Conservation (phyloP, 2,113 vertebrate genomes). For the Charadrius vociferus region DNA sequence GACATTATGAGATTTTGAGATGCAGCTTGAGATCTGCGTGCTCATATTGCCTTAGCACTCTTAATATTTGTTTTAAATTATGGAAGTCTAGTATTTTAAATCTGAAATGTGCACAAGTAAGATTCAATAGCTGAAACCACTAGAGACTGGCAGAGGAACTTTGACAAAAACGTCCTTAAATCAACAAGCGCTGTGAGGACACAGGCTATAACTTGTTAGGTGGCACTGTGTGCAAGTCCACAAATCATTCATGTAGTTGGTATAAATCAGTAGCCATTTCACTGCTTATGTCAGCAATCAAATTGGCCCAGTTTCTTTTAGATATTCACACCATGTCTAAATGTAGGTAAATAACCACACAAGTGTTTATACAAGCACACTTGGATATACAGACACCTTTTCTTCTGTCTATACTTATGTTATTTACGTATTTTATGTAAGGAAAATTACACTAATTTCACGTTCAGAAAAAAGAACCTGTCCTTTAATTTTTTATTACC, state of each 20-base stretch:
- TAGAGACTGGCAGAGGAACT: not conserved
- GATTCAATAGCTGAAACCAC: not conserved
- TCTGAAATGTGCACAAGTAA: not conserved
- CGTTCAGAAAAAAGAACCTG: not conserved
- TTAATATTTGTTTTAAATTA: not conserved
- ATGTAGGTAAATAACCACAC: not conserved
- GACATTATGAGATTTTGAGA: not conserved
- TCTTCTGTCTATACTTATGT: not conserved
- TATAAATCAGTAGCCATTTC: not conserved
- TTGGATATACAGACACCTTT: not conserved
- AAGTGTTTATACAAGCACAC: not conserved
- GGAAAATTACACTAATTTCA: not conserved
- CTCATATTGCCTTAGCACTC: not conserved
- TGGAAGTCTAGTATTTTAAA: not conserved
- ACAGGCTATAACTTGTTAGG: not conserved
- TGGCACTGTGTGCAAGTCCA: not conserved
- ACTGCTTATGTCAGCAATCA: not conserved
- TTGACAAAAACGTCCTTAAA: not conserved
- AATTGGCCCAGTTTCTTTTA: not conserved
- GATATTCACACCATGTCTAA: not conserved
- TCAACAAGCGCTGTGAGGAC: not conserved
- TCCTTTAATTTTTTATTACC: not conserved
- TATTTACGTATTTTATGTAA: not conserved
- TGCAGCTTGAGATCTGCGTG: not conserved
- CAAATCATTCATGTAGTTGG: rapidly evolving